These are phyloP conservation scores for Pyrgus malvae DNA, from an alignment of 2,888 invertebrate genomes.

Conservation along the genomic window DNA sequence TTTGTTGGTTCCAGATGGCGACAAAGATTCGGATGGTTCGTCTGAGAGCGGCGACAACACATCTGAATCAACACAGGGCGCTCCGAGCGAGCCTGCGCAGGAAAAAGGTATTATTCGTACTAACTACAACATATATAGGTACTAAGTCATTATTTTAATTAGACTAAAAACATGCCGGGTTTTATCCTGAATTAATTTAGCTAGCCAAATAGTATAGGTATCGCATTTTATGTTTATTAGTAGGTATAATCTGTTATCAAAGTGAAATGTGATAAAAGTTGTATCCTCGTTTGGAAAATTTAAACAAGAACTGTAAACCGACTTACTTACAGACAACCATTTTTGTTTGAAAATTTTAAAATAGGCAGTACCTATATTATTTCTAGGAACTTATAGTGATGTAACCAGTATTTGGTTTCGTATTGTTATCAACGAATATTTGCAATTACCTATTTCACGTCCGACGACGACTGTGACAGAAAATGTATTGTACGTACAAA, in stretches of 20 bases:
- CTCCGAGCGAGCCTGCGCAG: slow-evolving; percentile 71
- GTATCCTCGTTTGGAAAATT: neutral
- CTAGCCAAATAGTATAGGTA: too few species aligned
- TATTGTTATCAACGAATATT: too few species aligned
- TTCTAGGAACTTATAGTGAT: too few species aligned
- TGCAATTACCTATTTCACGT: too few species aligned
- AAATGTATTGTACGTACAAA: too few species aligned
- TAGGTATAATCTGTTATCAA: neutral
- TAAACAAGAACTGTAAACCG: too few species aligned
- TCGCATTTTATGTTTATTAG: neutral
- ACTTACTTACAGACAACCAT: too few species aligned
- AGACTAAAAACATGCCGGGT: too few species aligned
- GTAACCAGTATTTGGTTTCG: too few species aligned
- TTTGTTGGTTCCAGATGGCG: slow-evolving; percentile 67
- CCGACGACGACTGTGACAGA: too few species aligned
- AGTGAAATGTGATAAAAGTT: neutral
- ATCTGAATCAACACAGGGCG: slow-evolving; percentile 72
- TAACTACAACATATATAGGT: neutral
- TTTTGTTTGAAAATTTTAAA: too few species aligned
- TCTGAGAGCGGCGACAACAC: slow-evolving; percentile 79
- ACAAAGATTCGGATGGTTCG: slow-evolving; percentile 77
- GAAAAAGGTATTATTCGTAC: slow-evolving; percentile 68
- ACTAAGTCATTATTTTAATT: neutral
- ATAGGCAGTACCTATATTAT: too few species aligned
- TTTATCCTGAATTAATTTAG: neutral